Conservation (phyloP, 2,113 vertebrate species). For the Rhinogobius similis region DNA sequence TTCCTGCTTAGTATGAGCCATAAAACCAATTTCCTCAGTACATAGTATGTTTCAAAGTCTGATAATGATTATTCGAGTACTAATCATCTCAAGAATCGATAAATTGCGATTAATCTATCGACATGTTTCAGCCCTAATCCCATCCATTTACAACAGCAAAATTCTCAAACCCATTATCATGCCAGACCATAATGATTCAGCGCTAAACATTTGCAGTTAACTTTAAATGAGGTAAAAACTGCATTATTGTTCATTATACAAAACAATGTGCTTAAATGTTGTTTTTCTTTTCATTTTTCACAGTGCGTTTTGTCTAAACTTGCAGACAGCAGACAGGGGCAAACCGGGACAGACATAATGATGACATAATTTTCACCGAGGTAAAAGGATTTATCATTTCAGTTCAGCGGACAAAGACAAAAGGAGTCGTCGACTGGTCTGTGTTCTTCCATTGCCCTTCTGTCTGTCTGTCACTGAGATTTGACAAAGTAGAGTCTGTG, state of each 20-base stretch:
- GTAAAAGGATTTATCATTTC: background rate
- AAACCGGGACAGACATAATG: background rate
- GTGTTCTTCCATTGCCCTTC: background rate
- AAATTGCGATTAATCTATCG: too few relatives aligned
- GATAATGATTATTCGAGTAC: too few relatives aligned
- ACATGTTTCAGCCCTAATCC: too few relatives aligned
- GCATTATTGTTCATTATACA: background rate
- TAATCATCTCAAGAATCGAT: too few relatives aligned
- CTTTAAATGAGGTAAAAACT: too few relatives aligned
- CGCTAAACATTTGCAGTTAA: too few relatives aligned
- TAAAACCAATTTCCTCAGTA: too few relatives aligned
- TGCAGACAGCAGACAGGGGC: background rate
- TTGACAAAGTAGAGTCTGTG: background rate
- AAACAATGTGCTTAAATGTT: background rate
- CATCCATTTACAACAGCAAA: too few relatives aligned
- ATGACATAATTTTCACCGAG: background rate
- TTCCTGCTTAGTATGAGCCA: too few relatives aligned
- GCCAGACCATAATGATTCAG: too few relatives aligned
- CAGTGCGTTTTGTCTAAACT: background rate
- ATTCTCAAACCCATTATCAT: too few relatives aligned
- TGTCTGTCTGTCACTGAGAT: background rate
- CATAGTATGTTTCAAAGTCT: too few relatives aligned
- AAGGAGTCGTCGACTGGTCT: background rate
- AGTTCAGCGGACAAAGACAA: background rate
- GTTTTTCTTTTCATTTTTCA: background rate